Conservation (phyloP, 2,888 invertebrate genomes). For the Aleiodes alternator region DNA sequence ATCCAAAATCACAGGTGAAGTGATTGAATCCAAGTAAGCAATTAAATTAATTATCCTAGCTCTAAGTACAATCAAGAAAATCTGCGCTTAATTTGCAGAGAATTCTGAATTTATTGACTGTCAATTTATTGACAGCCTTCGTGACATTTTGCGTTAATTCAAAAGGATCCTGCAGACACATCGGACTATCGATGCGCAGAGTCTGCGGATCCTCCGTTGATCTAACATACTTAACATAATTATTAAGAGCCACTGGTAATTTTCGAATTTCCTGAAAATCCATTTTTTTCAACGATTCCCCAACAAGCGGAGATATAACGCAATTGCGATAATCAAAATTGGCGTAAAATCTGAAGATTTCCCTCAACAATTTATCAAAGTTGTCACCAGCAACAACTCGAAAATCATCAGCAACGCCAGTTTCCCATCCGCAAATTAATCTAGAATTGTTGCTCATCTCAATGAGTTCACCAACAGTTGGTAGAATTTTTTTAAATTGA, state of each 20-base stretch:
- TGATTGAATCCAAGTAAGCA: too few species aligned
- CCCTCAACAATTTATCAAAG: conserved; percentile 65
- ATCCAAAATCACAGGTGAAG: too few species aligned
- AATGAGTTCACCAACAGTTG: conserved; percentile 69
- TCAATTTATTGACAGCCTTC: conserved; percentile 71
- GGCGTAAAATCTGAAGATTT: conserved; percentile 75
- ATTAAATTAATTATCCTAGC: too few species aligned
- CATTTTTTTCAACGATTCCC: conserved; percentile 70
- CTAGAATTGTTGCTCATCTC: conserved; percentile 51
- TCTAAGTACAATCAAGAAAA: not conserved
- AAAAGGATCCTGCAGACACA: conserved; percentile 81
- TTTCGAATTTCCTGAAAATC: conserved; percentile 64
- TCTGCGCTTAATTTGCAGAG: conserved; percentile 43
- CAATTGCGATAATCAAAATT: conserved; percentile 72
- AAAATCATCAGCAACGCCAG: conserved; percentile 52
- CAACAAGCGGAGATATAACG: conserved; percentile 76
- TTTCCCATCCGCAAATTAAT: conserved; percentile 63
- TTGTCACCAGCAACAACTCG: conserved; percentile 3
- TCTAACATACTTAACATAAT: conserved; percentile 62
- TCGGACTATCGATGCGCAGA: conserved; percentile 70
- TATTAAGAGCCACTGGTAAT: conserved; percentile 73
- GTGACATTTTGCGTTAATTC: conserved; percentile 79
- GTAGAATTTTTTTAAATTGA: conserved; percentile 76
- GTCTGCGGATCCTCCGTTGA: conserved; percentile 59
- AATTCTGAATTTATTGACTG: conserved; percentile 42